A percentile compares a stretch with the other conserved stretches of the same genome.
These are phyloP conservation scores for Aleiodes testaceus DNA, from an alignment of 2,888 invertebrate genomes.

Conservation along the genomic window DNA sequence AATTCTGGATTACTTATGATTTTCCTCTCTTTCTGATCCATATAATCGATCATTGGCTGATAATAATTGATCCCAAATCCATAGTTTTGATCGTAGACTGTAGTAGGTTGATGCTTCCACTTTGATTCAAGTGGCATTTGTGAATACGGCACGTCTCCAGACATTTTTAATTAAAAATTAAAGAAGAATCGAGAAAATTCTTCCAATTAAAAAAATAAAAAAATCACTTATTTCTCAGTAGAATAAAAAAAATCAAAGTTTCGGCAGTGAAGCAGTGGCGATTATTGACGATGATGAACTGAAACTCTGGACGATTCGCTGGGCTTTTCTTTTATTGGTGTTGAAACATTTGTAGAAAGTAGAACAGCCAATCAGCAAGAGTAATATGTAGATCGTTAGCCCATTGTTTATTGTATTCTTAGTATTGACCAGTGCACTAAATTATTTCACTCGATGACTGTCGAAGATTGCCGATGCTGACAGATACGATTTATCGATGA, in stretches of 20 bases:
- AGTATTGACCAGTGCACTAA: conserved; percentile 52
- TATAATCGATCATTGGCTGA: conserved; percentile 90
- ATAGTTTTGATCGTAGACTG: conserved; percentile 87
- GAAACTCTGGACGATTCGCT: conserved; percentile 48
- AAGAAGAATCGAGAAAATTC: background rate
- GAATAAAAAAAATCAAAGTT: background rate
- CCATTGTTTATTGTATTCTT: conserved; percentile 60
- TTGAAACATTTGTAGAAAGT: conserved; percentile 52
- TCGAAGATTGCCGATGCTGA: conserved; percentile 42
- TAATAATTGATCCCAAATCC: conserved; percentile 89
- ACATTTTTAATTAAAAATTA: conserved; percentile 56
- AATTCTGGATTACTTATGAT: conserved; percentile 66
- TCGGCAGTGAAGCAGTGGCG: conserved; percentile 19
- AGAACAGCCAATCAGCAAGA: conserved; percentile 63
- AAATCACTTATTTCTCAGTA: too few relatives aligned
- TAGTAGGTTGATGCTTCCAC: conserved; percentile 74
- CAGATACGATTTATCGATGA: conserved; percentile 30
- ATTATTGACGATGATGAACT: conserved; percentile 43
- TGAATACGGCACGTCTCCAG: conserved; percentile 60
- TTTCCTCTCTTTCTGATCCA: conserved; percentile 80
- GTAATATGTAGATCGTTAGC: conserved; percentile 65
- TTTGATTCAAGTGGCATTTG: conserved; percentile 67
- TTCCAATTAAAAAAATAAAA: background rate
- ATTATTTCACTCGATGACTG: conserved; percentile 43
- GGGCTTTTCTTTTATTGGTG: conserved; percentile 43